Conservation (phyloP, 2,113 vertebrate species). For the Stomatorhinus ivindoensis region DNA sequence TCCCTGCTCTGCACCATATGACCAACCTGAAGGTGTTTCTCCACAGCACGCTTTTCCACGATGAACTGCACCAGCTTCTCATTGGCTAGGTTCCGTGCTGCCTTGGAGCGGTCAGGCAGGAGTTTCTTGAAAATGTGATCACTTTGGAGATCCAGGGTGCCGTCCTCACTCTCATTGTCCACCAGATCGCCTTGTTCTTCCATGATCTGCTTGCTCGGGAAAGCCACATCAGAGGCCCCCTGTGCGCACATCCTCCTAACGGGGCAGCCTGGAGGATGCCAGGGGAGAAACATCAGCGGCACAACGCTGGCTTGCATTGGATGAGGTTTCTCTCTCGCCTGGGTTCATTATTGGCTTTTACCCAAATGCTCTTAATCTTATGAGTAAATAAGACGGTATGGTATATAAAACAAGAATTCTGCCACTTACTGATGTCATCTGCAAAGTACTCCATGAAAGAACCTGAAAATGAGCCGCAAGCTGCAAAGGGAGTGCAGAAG, state of each 20-base stretch:
- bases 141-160: background rate
- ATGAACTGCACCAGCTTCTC: constrained; percentile 81
- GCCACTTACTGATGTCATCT: constrained; percentile 82
- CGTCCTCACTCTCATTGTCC: background rate
- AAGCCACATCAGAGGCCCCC: constrained; percentile 48
- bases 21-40: constrained; percentile 74
- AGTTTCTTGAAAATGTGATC: constrained; percentile 54
- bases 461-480: constrained; percentile 76
- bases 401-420: background rate
- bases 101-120: constrained; percentile 77
- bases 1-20: constrained; percentile 24
- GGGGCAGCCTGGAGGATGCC: constrained; percentile 64
- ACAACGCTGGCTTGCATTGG: background rate
- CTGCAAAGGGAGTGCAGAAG: constrained; percentile 44
- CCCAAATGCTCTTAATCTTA: background rate
- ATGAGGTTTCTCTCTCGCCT: background rate
- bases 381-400: background rate
- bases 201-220: constrained; percentile 40
- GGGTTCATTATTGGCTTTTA: background rate
- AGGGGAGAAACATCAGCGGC: background rate
- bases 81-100: constrained; percentile 79
- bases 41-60: constrained; percentile 68
- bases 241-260: constrained; percentile 62
- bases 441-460: constrained; percentile 82
- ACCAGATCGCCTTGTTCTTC: constrained; percentile 34